Conservation (phyloP, 2,888 invertebrate genomes). For the Gnatocerus cornutus region DNA sequence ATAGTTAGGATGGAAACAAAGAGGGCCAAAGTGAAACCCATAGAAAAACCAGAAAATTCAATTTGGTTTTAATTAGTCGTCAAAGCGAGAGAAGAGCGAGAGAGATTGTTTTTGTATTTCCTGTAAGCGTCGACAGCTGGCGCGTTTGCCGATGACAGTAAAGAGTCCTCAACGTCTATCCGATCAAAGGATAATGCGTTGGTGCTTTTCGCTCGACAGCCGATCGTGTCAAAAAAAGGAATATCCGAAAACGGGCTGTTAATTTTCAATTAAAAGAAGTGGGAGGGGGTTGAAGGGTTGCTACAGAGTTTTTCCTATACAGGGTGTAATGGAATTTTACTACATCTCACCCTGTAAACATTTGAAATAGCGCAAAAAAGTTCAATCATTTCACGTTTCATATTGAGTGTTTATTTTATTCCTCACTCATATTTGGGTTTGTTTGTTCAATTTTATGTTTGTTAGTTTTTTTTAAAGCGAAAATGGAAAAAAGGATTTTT, state of each 20-base stretch:
- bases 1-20: conserved; percentile 4
- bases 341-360: too few species aligned
- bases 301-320: too few species aligned
- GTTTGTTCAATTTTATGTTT: too few species aligned
- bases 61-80: conserved; percentile 55
- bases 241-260: conserved; percentile 29
- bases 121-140: conserved; percentile 40
- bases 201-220: conserved; percentile 45
- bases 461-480: too few species aligned
- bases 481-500: too few species aligned
- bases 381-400: too few species aligned
- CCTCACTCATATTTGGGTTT: too few species aligned
- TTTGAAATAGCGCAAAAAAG: too few species aligned
- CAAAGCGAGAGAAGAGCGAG: conserved; percentile 44
- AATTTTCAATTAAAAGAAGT: conserved; percentile 30
- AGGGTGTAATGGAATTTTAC: too few species aligned
- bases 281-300: too few species aligned
- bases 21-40: conserved; percentile 13
- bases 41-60: conserved; percentile 48
- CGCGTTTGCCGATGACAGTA: conserved; percentile 50
- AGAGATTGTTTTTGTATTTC: conserved; percentile 48
- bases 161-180: conserved; percentile 49
- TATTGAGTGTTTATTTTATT: too few species aligned
- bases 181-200: conserved; percentile 53
- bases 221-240: conserved; percentile 41